Conservation (phyloP, 2,888 invertebrate species). For the Drosophila prolongata region DNA sequence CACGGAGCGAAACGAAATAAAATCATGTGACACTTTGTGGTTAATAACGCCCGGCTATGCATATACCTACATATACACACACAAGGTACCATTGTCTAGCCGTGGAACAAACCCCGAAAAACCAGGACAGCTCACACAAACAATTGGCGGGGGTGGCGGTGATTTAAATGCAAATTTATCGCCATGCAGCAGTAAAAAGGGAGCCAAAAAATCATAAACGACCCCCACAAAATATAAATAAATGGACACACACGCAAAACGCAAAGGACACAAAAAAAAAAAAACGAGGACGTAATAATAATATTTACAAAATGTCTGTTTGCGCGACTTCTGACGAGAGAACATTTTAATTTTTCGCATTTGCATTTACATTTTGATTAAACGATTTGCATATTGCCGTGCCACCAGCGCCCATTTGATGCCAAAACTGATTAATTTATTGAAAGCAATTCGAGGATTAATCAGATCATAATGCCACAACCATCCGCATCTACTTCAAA, state of each 20-base stretch:
- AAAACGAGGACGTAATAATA: constrained; percentile 62
- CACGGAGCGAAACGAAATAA: constrained; percentile 66
- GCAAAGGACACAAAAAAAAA: constrained; percentile 1
- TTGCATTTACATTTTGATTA: constrained; percentile 78
- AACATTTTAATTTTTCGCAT: constrained; percentile 67
- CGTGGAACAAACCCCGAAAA: constrained; percentile 50
- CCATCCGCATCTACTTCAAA: not conserved
- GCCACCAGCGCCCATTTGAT: constrained; percentile 20
- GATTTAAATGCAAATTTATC: constrained; percentile 79
- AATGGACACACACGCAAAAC: constrained; percentile 44
- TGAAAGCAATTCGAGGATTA: constrained; percentile 25
- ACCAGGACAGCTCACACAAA: constrained; percentile 41
- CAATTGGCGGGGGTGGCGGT: constrained; percentile 59
- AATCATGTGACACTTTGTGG: constrained; percentile 81
- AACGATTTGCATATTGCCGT: constrained; percentile 66
- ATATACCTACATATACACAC: not conserved
- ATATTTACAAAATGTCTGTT: constrained; percentile 79
- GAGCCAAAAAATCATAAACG: constrained; percentile 45
- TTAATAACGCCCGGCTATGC: constrained; percentile 67
- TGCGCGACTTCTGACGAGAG: constrained; percentile 34
- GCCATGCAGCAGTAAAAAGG: constrained; percentile 74
- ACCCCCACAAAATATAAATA: constrained; percentile 61
- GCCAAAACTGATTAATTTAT: constrained; percentile 33
- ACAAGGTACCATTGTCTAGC: constrained; percentile 47
- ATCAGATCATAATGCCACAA: constrained; percentile 5